Evolutionary conservation across 2,113 vertebrate species (phyloP).

Genomic region (Leucopsar rothschildi): DNA sequence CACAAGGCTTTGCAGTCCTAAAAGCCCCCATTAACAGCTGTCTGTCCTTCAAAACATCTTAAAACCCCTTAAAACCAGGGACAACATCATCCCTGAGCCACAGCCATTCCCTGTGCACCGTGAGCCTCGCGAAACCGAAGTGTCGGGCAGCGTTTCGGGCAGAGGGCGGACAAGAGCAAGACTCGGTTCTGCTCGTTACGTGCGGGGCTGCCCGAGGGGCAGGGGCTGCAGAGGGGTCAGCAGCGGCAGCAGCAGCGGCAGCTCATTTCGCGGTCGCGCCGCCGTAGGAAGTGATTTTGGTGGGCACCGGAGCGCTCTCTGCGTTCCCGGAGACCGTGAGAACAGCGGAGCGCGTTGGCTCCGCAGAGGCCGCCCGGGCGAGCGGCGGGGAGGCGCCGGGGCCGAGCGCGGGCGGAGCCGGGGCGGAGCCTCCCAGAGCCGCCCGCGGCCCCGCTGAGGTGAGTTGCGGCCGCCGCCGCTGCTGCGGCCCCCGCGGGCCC

Average conservation of each 20-base stretch:
- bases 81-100: neutral
- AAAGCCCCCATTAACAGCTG: neutral
- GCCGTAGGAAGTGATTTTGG: neutral
- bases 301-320: too few relatives aligned
- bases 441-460: neutral
- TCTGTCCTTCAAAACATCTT: neutral
- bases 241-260: neutral
- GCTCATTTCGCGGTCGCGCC: neutral
- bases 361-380: rapidly evolving
- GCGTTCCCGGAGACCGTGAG: neutral
- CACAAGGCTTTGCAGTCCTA: neutral
- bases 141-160: neutral
- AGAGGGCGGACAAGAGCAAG: neutral
- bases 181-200: neutral
- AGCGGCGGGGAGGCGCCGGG: neutral
- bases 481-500: too few relatives aligned
- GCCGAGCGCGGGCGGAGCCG: neutral
- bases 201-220: neutral
- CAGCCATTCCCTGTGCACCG: neutral
- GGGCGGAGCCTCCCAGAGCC: neutral
- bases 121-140: neutral
- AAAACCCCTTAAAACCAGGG: neutral
- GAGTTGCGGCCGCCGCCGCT: neutral
- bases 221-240: neutral
- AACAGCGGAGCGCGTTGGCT: rapidly evolving